Conservation (phyloP, 64 coral and sea anemone genomes). For the Stylophora pistillata region DNA sequence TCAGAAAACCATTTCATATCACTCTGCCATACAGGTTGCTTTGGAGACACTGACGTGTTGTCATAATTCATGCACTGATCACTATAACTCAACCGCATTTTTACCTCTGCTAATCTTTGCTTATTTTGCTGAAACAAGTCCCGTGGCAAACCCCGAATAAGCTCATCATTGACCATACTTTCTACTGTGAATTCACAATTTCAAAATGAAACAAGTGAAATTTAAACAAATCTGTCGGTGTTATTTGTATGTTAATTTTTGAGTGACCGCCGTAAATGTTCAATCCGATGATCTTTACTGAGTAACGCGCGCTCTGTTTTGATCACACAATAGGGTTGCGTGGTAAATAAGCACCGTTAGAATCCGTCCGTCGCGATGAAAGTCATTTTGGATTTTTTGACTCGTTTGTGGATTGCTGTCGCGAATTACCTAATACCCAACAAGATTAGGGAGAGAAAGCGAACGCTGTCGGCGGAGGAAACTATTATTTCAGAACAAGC, state of each 20-base stretch:
- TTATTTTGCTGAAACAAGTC: too few species aligned
- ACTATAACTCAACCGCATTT: too few species aligned
- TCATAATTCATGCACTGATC: too few species aligned
- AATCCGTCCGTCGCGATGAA: not conserved
- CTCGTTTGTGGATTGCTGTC: not conserved
- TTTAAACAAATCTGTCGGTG: not conserved
- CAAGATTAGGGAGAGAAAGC: not conserved
- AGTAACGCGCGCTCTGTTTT: not conserved
- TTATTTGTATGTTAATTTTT: not conserved
- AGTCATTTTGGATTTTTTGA: not conserved
- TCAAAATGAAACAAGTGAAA: too few species aligned
- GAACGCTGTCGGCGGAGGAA: not conserved
- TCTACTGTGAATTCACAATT: too few species aligned
- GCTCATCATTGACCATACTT: too few species aligned
- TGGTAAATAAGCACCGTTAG: too few species aligned
- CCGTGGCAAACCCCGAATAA: too few species aligned
- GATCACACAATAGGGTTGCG: not conserved
- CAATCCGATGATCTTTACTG: not conserved
- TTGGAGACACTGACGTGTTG: too few species aligned
- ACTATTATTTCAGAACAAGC: constrained; percentile 68
- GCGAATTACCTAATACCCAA: not conserved
- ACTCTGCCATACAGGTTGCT: too few species aligned
- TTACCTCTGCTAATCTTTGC: too few species aligned
- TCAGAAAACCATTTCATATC: too few species aligned
- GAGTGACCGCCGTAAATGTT: not conserved